These are phyloP conservation scores for Triplophysa bombifrons DNA, from an alignment of 2,797 vertebrate species.

Conservation along the genomic window DNA sequence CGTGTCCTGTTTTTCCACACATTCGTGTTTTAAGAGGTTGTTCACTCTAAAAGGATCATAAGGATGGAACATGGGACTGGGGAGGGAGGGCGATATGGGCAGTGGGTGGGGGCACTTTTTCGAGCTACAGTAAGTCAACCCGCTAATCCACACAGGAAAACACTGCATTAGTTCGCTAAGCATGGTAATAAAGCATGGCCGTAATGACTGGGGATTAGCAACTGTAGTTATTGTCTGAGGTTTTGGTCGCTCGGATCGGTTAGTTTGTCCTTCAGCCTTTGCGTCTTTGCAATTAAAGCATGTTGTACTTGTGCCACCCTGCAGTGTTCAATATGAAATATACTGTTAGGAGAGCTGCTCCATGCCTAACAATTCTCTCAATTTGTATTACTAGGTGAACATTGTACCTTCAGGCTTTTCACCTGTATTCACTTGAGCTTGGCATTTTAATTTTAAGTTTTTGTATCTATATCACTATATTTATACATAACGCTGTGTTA, in stretches of 20 bases:
- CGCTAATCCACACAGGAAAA: conserved; percentile 79
- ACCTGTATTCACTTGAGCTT: conserved; percentile 70
- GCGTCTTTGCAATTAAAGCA: conserved; percentile 80
- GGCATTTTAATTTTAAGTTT: conserved; percentile 66
- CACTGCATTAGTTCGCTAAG: conserved; percentile 82
- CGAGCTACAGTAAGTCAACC: conserved; percentile 24
- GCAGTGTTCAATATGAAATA: conserved; percentile 69
- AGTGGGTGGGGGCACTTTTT: conserved; percentile 10
- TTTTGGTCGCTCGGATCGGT: conserved; percentile 74
- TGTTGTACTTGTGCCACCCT: conserved; percentile 70
- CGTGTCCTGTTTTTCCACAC: conserved; percentile 18
- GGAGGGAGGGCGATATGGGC: conserved; percentile 1
- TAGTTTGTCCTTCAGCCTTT: conserved; percentile 76
- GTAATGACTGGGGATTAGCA: conserved; percentile 81
- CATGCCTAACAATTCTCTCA: conserved; percentile 71
- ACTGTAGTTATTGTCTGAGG: conserved; percentile 80
- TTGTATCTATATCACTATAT: conserved; percentile 14
- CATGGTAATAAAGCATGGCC: conserved; percentile 80
- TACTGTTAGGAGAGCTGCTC: conserved; percentile 76
- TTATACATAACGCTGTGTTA: conserved; percentile 17
- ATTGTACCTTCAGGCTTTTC: conserved; percentile 60
- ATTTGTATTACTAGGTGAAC: conserved; percentile 78
- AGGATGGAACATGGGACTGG: conserved; percentile 27
- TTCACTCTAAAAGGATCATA: conserved; percentile 40
- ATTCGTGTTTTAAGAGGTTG: conserved; percentile 35